phyloP scores from a whole-genome alignment of 2,797 vertebrate species.

The Propithecus deckenii region DNA sequence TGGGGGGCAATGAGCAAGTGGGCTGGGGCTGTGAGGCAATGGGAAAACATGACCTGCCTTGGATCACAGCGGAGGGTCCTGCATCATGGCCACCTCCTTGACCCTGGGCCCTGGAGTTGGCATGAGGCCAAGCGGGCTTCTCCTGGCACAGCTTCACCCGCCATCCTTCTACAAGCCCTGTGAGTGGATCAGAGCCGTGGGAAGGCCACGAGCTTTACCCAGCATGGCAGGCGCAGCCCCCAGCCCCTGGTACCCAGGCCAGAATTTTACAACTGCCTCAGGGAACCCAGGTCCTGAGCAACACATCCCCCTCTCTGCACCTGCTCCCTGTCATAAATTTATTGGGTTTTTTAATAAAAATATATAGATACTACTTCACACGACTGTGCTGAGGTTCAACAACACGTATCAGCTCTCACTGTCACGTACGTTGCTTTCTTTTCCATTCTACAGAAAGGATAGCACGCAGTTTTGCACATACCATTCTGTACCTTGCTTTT shows the following conservation, averaged over 20 bases:
- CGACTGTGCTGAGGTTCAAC: neutral
- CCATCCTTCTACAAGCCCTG: neutral
- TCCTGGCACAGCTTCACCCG: neutral
- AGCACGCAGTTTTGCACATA: neutral
- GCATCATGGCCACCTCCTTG: neutral
- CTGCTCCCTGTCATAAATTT: neutral
- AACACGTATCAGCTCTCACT: neutral
- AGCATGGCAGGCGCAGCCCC: neutral
- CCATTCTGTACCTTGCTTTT: neutral
- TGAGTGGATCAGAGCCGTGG: neutral
- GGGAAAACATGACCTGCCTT: neutral
- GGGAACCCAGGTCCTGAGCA: neutral
- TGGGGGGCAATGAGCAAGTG: neutral
- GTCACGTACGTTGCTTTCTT: neutral
- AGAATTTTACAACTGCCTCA: neutral
- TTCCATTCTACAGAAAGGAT: neutral
- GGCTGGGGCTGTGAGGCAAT: rapidly evolving
- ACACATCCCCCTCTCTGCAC: neutral
- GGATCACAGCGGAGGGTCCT: neutral
- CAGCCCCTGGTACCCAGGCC: neutral
- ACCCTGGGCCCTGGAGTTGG: neutral
- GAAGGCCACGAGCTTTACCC: neutral
- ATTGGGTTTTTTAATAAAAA: neutral
- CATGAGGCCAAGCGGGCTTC: neutral
- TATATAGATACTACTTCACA: neutral